Percentiles rank a stretch among this genome's conserved stretches.
These are phyloP conservation scores for Heteromyza rotundicornis DNA, from an alignment of 2,888 invertebrate species.

Conservation along the genomic window DNA sequence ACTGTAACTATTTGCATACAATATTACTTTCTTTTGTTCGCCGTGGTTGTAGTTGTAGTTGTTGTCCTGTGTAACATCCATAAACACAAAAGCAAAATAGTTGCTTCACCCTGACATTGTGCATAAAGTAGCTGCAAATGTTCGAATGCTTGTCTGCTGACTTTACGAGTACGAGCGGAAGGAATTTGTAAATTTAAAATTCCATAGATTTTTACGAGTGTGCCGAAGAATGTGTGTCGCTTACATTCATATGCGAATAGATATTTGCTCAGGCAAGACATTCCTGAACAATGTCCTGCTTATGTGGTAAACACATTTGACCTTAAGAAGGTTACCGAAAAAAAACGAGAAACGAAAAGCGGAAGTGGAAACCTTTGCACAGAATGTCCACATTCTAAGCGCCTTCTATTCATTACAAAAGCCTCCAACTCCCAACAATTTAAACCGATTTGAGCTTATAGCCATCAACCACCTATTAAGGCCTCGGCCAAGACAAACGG, in stretches of 20 bases:
- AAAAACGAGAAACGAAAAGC: no score
- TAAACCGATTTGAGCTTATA: no score
- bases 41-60: no score
- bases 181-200: constrained; percentile 54
- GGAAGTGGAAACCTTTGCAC: no score
- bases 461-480: no score
- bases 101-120: constrained; percentile 36
- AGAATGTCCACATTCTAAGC: no score
- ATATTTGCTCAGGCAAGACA: not conserved
- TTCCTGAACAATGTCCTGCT: not conserved
- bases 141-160: constrained; percentile 36
- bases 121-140: constrained; percentile 33
- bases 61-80: not conserved
- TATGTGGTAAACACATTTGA: not conserved
- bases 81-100: constrained; percentile 8
- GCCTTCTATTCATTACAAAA: no score
- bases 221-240: no score
- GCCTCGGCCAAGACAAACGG: not conserved
- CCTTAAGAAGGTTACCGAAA: not conserved
- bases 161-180: constrained; percentile 37
- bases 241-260: no score
- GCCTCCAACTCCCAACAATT: no score
- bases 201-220: constrained; percentile 36
- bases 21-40: constrained; percentile 3
- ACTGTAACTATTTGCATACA: constrained; percentile 19